Percentiles rank a stretch among this genome's conserved stretches.
phyloP scores from a whole-genome alignment of 1,140 invertebrate genomes.

The Manduca sexta region DNA sequence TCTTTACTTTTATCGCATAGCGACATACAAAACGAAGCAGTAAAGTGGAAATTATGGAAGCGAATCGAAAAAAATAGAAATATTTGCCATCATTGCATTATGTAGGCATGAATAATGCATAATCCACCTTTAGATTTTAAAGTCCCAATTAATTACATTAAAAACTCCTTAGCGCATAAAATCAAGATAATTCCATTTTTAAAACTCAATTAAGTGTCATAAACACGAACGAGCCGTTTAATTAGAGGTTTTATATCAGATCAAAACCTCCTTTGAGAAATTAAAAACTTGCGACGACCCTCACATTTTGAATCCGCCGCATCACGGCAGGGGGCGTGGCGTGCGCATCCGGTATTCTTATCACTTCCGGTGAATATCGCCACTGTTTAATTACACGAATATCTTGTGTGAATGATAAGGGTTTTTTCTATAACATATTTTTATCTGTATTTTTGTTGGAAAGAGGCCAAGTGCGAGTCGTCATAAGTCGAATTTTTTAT shows the following conservation, averaged over 20 bases:
- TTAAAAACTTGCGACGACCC: slow-evolving; percentile 21
- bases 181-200: too few relatives aligned
- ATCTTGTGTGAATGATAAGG: slow-evolving; percentile 29
- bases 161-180: too few relatives aligned
- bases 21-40: too few relatives aligned
- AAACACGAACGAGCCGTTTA: slow-evolving; percentile 29
- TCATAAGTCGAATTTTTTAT: background rate
- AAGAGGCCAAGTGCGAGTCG: slow-evolving; percentile 4
- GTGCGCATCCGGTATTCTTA: slow-evolving; percentile 41
- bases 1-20: too few relatives aligned
- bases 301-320: slow-evolving; percentile 21
- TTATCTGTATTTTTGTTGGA: slow-evolving; percentile 4
- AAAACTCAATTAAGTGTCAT: slow-evolving; percentile 37
- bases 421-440: slow-evolving; percentile 9
- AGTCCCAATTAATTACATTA: too few relatives aligned
- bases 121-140: too few relatives aligned
- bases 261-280: slow-evolving; percentile 29
- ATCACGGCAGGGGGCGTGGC: slow-evolving; percentile 33
- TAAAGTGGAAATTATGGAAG: too few relatives aligned
- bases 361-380: slow-evolving; percentile 43
- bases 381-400: slow-evolving; percentile 49
- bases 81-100: too few relatives aligned
- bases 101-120: too few relatives aligned
- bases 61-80: too few relatives aligned
- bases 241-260: slow-evolving; percentile 30